Percentiles rank a stretch among this genome's conserved stretches.
phyloP scores from a whole-genome alignment of 2,113 vertebrate genomes.

The Sitta europaea region DNA sequence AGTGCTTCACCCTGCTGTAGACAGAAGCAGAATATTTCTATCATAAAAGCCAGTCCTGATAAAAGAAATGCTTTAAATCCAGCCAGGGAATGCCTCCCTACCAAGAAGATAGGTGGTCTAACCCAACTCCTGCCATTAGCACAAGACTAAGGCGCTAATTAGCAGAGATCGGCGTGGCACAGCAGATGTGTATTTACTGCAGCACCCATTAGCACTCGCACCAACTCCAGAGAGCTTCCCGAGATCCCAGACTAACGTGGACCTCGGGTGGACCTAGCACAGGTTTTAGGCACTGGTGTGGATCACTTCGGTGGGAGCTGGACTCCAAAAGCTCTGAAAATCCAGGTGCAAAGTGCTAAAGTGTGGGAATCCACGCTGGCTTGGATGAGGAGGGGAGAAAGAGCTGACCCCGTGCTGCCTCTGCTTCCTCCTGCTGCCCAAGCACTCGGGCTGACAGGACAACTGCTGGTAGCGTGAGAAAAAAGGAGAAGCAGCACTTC shows the following conservation, averaged over 20 bases:
- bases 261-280: not conserved
- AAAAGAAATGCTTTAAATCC: not conserved
- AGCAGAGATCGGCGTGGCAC: not conserved
- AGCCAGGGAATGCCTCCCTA: not conserved
- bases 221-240: not conserved
- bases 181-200: not conserved
- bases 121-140: not conserved
- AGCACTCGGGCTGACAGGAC: not conserved
- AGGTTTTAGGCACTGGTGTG: not conserved
- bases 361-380: fast-evolving
- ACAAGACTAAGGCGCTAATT: not conserved
- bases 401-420: fast-evolving
- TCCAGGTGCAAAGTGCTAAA: not conserved
- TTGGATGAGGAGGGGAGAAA: not conserved
- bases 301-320: fast-evolving
- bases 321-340: not conserved
- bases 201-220: not conserved
- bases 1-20: fast-evolving
- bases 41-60: not conserved
- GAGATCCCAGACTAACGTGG: not conserved
- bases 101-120: not conserved
- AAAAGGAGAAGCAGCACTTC: not conserved
- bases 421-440: not conserved
- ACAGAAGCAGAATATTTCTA: not conserved
- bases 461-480: fast-evolving